Evolutionary conservation across 2,888 invertebrate species (phyloP).

Genomic region (Chesias legatella): DNA sequence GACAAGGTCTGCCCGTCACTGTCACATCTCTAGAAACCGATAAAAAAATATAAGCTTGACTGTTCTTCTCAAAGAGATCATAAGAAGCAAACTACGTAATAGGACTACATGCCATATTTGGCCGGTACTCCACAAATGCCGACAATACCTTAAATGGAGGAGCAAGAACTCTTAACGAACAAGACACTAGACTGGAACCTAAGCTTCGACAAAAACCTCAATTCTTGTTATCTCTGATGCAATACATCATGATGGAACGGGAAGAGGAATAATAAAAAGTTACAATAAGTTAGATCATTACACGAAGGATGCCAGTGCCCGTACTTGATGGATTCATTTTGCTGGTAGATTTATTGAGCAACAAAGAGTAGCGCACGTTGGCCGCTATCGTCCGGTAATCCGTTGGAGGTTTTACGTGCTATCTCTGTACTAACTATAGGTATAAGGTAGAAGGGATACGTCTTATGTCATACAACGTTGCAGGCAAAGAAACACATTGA

Average conservation of each 20-base stretch:
- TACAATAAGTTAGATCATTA: no score
- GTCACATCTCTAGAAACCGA: conserved; percentile 4
- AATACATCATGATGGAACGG: conserved; percentile 15
- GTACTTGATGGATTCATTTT: no score
- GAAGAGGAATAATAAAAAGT: conserved; percentile 6
- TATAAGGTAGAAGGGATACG: no score
- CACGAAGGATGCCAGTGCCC: no score
- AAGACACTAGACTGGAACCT: conserved; percentile 39
- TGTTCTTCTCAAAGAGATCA: conserved; percentile 23
- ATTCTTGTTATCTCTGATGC: conserved; percentile 23
- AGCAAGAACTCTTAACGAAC: conserved; percentile 56
- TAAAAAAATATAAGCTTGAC: conserved; percentile 22
- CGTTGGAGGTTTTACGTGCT: no score
- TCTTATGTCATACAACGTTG: no score
- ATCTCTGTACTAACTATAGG: no score
- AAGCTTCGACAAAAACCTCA: conserved; percentile 37
- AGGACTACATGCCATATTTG: conserved; percentile 46
- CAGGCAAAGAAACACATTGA: no score
- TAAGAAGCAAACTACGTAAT: conserved; percentile 35
- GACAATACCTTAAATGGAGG: conserved; percentile 54
- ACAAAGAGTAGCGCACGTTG: no score
- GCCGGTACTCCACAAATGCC: conserved; percentile 46
- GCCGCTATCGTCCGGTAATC: no score
- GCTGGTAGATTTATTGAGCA: no score
- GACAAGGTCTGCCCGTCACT: no score